Evolutionary conservation across 2,888 invertebrate genomes (phyloP), one percentile per base, ranked within the genome.

Genomic region (Ophion obscuratus): DNA sequence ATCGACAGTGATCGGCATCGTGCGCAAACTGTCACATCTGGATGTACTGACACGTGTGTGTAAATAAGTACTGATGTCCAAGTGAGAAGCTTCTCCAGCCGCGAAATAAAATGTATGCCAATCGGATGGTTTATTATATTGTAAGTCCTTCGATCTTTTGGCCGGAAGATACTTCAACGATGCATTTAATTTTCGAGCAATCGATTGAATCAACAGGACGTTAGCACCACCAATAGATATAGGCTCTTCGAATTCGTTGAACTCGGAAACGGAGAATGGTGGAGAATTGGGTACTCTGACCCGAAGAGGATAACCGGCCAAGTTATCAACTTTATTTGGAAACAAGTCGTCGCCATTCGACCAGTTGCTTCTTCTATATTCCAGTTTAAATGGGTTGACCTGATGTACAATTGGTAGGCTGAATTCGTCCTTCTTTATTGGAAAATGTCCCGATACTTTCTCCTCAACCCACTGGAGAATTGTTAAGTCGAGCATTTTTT

Each of bases 291-390:
- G 0, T 0, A 85, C 9, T 2, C 27, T 68, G 11, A 88, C 74
- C 3, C 17, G 79, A 0, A 91, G 7, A 0, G 85, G 83, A 47
- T 89, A 87, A 9, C 88, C 88, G 31, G 88, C 27, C 70, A 91
- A 83, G 75, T 91, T 70, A 0, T 5, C 27, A 4, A 87, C 5
- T 40, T 90, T 89, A 57, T 89, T 76, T 0, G 90, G 90, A 64
- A 90, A 89, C 73, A 87, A 78, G n/a, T 81, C 14, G 20, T 17
- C 61, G 3, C 9, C n/a, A 5, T 31, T 14, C 2, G 83, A 71
- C 74, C 86, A 85, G 0, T 64, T 31, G 10, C 57, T 24, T 5
- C 62, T 79, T 0, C 59, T 73, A 62, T 80, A 86, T 57, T 27
- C n/a, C 6, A 84, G 80, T 5, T 62, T 84, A 36, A 90, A 90